These are phyloP conservation scores for Drosophila repletoides DNA, from an alignment of 1,140 invertebrate genomes.

Conservation along the genomic window DNA sequence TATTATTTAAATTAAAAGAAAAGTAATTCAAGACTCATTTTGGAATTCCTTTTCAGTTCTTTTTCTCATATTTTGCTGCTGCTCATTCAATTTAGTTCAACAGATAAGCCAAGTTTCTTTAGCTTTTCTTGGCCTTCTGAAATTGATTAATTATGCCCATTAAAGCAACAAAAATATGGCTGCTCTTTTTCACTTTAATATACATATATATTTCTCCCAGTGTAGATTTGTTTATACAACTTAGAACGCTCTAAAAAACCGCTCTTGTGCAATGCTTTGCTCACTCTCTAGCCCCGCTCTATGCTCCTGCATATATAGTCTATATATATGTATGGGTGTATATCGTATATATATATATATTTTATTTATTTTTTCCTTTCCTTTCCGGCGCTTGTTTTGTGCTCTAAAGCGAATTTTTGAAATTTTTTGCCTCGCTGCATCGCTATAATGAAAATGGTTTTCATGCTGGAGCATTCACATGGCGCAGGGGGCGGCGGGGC, in stretches of 20 bases:
- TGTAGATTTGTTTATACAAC: slow-evolving; percentile 31
- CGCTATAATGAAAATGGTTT: slow-evolving; percentile 68
- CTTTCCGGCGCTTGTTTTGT: slow-evolving; percentile 15
- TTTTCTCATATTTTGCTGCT: too few species aligned
- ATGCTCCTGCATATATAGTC: background rate
- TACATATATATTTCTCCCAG: background rate
- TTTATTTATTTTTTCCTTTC: background rate
- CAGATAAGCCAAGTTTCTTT: too few species aligned
- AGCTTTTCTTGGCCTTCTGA: too few species aligned
- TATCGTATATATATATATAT: background rate
- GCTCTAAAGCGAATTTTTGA: slow-evolving; percentile 48
- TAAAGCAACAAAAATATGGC: too few species aligned
- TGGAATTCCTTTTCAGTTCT: too few species aligned
- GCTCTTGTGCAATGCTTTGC: slow-evolving; percentile 28
- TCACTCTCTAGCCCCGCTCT: background rate
- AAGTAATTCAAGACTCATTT: too few species aligned
- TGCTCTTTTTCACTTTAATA: too few species aligned
- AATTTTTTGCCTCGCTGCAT: slow-evolving; percentile 45
- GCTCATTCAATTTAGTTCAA: too few species aligned
- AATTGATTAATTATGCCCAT: too few species aligned
- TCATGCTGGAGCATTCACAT: slow-evolving; percentile 53
- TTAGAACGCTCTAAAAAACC: slow-evolving; percentile 28
- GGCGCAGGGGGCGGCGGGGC: background rate
- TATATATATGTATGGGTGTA: too few species aligned
- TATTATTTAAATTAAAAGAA: too few species aligned